phyloP scores from a whole-genome alignment of 2,113 vertebrate species.

The Mandrillus leucophaeus region DNA sequence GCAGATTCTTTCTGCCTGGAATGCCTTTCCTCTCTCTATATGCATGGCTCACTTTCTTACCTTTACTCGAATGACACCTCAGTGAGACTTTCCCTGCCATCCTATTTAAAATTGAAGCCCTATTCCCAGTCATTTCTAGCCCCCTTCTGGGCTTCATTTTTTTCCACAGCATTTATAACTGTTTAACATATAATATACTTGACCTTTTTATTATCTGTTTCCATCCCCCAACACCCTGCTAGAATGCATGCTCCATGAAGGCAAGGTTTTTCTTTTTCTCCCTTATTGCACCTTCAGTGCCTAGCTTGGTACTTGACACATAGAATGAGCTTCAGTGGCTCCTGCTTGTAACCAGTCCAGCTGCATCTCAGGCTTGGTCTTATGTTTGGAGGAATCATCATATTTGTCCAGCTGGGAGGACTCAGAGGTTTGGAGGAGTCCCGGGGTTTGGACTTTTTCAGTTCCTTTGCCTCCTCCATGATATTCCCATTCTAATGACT shows the following conservation, averaged over 20 bases:
- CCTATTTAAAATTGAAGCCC: background rate
- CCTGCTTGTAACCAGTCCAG: background rate
- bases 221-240: background rate
- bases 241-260: background rate
- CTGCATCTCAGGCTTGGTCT: conserved; percentile 21
- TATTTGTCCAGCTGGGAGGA: conserved; percentile 28
- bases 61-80: background rate
- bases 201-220: background rate
- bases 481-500: conserved; percentile 22
- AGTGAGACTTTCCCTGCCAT: background rate
- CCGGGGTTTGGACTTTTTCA: conserved; percentile 16
- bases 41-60: background rate
- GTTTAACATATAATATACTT: background rate
- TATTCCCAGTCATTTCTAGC: background rate
- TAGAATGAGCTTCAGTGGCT: background rate
- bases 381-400: conserved; percentile 41
- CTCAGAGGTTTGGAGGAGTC: conserved; percentile 31
- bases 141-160: background rate
- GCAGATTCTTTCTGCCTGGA: background rate
- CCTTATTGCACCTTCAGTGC: background rate
- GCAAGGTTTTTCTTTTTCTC: background rate
- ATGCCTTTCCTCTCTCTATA: background rate
- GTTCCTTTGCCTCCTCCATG: conserved; percentile 10
- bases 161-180: background rate
- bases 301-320: background rate